Evolutionary conservation across 2,113 vertebrate species (phyloP).

Genomic region (Grantiella picta): DNA sequence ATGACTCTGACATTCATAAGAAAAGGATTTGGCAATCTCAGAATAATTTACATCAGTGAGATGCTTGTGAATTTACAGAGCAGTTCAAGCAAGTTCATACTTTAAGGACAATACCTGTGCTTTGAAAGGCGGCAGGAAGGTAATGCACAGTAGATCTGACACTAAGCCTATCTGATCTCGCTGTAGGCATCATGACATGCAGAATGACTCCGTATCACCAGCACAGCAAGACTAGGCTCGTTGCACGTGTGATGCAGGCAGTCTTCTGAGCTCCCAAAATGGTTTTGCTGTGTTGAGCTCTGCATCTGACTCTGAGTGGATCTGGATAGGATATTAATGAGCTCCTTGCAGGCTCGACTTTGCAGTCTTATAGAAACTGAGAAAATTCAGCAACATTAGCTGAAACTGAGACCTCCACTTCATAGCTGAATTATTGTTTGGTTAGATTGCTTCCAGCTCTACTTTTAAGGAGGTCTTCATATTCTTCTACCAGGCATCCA

Average conservation of each 20-base stretch:
- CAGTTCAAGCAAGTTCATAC: conserved; percentile 49
- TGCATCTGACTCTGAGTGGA: neutral
- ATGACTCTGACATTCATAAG: conserved; percentile 49
- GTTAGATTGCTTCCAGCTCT: neutral
- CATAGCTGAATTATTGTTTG: neutral
- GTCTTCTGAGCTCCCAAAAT: neutral
- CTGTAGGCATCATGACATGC: neutral
- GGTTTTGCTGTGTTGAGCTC: neutral
- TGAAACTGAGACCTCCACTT: neutral
- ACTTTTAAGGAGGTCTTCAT: neutral
- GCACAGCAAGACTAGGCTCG: neutral
- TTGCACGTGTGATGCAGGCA: neutral
- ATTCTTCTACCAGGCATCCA: neutral
- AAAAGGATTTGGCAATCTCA: conserved; percentile 55
- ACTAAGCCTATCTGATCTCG: neutral
- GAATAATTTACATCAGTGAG: conserved; percentile 56
- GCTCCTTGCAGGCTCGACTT: neutral
- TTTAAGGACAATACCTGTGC: neutral
- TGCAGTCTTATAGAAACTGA: neutral
- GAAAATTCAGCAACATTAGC: neutral
- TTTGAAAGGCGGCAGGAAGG: neutral
- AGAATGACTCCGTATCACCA: neutral
- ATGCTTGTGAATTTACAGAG: conserved; percentile 43
- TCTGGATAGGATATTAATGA: neutral
- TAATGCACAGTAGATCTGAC: neutral